Base-by-base conservation (phyloP, 1,140 invertebrate genomes). In the Diploscapter pachys region DNA sequence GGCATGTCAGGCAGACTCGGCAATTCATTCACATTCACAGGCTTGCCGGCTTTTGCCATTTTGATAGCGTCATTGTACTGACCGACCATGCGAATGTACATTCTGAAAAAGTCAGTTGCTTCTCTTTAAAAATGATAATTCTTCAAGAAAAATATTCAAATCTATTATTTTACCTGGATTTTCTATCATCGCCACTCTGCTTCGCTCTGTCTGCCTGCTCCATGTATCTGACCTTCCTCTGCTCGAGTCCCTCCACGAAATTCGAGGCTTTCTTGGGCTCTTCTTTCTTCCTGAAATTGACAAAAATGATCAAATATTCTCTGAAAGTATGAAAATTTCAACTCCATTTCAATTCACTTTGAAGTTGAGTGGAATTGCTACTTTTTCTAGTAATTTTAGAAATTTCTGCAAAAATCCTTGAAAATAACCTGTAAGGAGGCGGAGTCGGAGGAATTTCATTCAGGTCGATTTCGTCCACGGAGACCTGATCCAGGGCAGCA, bases 31-130 rank as follows among this genome's bases (percentile, higher is more conserved):
- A 90, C 89, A 59, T 91, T 88, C 13, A 95, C 88, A 0, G 91
- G 87, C 85, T 90, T 91, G 4, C 94, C 93, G 8, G 89, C 89
- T 80, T 91, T 91, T 78, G 92, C 88, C 6, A 89, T 82, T 86
- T 91, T 92, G 59, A 97, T 91, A 8, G 95, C 95, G 83, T 94
- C 91, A 86, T 94, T 90, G 85, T 93, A 98, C 87, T 97, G 94
- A 87, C 88, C 73, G 5, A 75, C 77, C 2, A 72, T 13, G 3
- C 78, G 77, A 5, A 5, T 6, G 56, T 72, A 81, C 76, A 79
- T 75, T 48, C 73, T 69, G 53, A 73, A 79, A 8, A 52, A 53
- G 6, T 48, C 8, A n/a, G n/a, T 54, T 53, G 63, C 92, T 88
- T 95, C 92, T 31, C 31, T 31, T 31, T 31, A 31, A 1, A 31